Base-by-base conservation (phyloP, 2,113 vertebrate species). In the Zosterops japonicus region DNA sequence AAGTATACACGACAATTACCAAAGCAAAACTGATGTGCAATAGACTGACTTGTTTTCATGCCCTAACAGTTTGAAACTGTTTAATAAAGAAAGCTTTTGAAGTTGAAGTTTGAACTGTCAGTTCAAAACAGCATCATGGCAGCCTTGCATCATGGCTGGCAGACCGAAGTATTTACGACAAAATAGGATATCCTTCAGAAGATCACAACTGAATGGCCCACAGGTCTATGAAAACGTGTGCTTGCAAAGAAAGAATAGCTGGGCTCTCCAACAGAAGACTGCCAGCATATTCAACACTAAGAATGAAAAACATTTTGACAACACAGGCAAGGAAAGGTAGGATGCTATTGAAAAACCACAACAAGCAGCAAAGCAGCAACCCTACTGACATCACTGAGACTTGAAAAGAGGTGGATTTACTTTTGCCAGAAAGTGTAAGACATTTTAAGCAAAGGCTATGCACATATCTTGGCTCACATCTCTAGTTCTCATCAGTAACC, bases 291-390 rank as follows among this genome's bases (percentile, higher is more conserved):
- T 82, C 61, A 65, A 35, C 29, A 84, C 47, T 47, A 79, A 53
- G 74, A 90, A 87, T 61, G 19, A 92, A 93, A 95, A 90, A 52
- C n/a, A 52, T 68, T 85, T 85, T 78, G 64, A 85, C 61, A 90
- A 77, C 28, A 83, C 13, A 14, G 36, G 14, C 83, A 78, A 93
- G 46, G 53, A 91, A 68, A 95, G 50, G 80, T 6, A 78, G 53
- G n/a, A 79, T 79, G 46, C 36, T 79, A 69, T 10, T 65, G 64
- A 91, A 95, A 94, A 94, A 68, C 18, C 44, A 39, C 42, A 87
- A 91, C 41, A 83, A 56, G 35, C 49, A 80, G 70, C 65, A 93
- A 78, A 76, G 64, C 89, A 85, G 88, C 31, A 83, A 70, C n/a
- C 59, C 75, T 64, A 68, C 79, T 57, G 56, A 88, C 67, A 91